phyloP scores from a whole-genome alignment of 2,888 invertebrate species.

The Acanthopleura granulata region DNA sequence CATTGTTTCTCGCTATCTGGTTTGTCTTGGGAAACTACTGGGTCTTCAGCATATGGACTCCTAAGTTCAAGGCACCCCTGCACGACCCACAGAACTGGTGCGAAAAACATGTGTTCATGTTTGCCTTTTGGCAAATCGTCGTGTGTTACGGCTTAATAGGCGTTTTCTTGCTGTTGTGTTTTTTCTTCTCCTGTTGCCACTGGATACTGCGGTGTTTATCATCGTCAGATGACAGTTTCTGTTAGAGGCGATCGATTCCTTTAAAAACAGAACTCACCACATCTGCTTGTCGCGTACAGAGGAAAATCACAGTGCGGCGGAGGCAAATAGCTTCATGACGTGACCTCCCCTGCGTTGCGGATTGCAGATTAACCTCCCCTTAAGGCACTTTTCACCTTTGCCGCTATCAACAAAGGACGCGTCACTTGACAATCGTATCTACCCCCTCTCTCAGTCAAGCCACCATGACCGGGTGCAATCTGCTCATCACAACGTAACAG shows the following conservation, averaged over 20 bases:
- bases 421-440: no score
- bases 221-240: constrained; percentile 11
- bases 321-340: no score
- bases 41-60: constrained; percentile 13
- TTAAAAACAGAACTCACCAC: background rate
- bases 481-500: no score
- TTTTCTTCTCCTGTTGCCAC: constrained; percentile 16
- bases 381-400: no score
- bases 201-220: constrained; percentile 16
- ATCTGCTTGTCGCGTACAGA: no score
- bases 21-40: constrained; percentile 18
- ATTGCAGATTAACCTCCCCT: no score
- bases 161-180: background rate
- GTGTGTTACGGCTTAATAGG: background rate
- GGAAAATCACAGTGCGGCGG: no score
- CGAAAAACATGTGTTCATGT: constrained; percentile 16
- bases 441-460: no score
- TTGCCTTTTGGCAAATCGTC: constrained; percentile 18
- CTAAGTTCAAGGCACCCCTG: constrained; percentile 8
- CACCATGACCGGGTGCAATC: no score
- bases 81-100: constrained; percentile 21
- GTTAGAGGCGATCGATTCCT: background rate
- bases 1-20: constrained; percentile 1
- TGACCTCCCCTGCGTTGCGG: no score
- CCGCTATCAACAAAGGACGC: no score